A percentile compares a stretch with the other conserved stretches of the same genome.
phyloP scores from a whole-genome alignment of 2,797 vertebrate species.

The Otus scops region DNA sequence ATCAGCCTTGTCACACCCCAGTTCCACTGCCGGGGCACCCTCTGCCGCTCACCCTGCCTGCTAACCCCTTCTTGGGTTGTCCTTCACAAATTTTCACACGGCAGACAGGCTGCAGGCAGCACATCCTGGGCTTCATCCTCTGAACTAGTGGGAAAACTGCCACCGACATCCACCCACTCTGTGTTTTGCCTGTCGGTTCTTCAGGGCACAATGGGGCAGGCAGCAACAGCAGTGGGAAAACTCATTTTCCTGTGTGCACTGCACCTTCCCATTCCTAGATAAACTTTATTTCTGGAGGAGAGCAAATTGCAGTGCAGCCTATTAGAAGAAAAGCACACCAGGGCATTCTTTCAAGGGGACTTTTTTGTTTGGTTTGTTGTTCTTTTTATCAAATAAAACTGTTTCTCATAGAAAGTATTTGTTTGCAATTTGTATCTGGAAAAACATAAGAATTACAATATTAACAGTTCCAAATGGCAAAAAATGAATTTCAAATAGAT shows the following conservation, averaged over 20 bases:
- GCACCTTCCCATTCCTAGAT: neutral
- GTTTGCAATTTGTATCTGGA: constrained; percentile 12
- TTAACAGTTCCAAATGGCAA: constrained; percentile 52
- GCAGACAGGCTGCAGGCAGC: neutral
- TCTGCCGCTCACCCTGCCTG: neutral
- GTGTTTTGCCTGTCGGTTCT: neutral
- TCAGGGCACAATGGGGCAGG: neutral
- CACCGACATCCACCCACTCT: accelerated
- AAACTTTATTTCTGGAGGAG: neutral
- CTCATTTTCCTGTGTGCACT: neutral
- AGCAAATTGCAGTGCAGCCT: neutral
- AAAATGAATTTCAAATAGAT: constrained; percentile 45
- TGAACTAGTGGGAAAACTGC: neutral
- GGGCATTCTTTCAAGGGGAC: neutral
- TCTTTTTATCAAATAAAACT: neutral
- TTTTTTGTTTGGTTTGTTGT: neutral
- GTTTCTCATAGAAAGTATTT: neutral
- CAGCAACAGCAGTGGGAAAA: accelerated
- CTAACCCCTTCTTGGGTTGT: neutral
- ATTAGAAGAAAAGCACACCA: neutral
- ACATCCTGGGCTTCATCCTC: neutral
- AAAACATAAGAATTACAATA: neutral
- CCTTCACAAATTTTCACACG: neutral
- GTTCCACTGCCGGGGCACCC: neutral
- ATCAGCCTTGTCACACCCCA: neutral